Base-by-base conservation (phyloP, 2,113 vertebrate species). In the Fulica atra region DNA sequence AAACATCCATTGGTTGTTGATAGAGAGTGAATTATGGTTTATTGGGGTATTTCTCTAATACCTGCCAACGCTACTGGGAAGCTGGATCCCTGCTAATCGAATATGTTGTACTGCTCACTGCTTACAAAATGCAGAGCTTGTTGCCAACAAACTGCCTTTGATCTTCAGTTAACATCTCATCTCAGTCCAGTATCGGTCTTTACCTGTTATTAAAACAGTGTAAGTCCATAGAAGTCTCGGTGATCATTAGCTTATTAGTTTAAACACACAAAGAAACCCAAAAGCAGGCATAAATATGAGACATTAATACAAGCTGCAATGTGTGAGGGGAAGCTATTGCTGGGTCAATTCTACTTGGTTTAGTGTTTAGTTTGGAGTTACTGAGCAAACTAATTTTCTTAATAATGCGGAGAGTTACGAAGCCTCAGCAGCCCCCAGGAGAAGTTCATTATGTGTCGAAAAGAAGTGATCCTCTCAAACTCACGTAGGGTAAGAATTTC, bases 201-300 rank as follows among this genome's bases (percentile, higher is more conserved):
- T 11, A 6, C 12, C 1, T 5, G 81, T 57, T 42, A 29, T 35
- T 87, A 26, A 74, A 79, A 18, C 0, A 46, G 7, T 20, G 26
- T 10, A 60, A 59, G 25, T 54, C 44, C 63, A 35, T 17, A 63
- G 26, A 42, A 8, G 2, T 68, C 33, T 35, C 59, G 9, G 16
- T 72, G 35, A 38, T 38, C 7, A 8, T 24, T 18, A 21, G 0
- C 14, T 33, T 56, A 2, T 0, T 3, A 50, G 20, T 63, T 81
- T 13, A 35, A 89, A 28, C 46, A 16, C 60, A 8, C 4, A 12
- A 54, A 74, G 10, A 51, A 14, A 71, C 6, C 23, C 42, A 40
- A 24, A 59, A 64, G 5, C 16, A 35, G 0, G 8, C 10, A 0
- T 31, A 21, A 1, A n/a, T 60, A 9, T 18, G 29, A 35, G 20